Evolutionary conservation across 2,797 vertebrate species (phyloP).

Genomic region (Coregonus suidteri): DNA sequence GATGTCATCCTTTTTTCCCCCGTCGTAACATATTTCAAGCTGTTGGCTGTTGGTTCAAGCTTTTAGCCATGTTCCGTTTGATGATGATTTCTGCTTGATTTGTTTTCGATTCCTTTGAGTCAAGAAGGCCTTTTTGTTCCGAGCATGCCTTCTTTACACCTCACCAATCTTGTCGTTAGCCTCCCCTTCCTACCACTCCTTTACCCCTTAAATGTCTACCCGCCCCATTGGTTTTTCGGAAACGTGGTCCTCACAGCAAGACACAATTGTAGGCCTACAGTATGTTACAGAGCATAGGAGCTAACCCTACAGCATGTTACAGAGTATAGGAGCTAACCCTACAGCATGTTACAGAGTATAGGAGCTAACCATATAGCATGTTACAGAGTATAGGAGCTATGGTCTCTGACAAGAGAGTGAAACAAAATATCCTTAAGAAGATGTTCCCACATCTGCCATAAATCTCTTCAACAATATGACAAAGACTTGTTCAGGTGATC

Average conservation of each 20-base stretch:
- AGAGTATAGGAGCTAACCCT: no score
- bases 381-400: no score
- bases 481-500: neutral
- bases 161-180: slow-evolving; percentile 94
- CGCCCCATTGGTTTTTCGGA: slow-evolving; percentile 54
- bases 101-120: slow-evolving; percentile 66
- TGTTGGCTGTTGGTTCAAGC: slow-evolving; percentile 85
- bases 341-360: no score
- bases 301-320: no score
- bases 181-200: slow-evolving; percentile 74
- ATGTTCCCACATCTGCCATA: slow-evolving; percentile 7
- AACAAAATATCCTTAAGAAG: slow-evolving; percentile 23
- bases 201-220: slow-evolving; percentile 74
- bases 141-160: slow-evolving; percentile 95
- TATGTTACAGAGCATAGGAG: no score
- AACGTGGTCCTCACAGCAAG: slow-evolving; percentile 57
- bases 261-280: slow-evolving; percentile 11
- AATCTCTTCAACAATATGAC: neutral
- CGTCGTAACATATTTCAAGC: slow-evolving; percentile 71
- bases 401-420: neutral
- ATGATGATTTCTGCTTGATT: slow-evolving; percentile 78
- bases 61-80: slow-evolving; percentile 75
- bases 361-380: no score
- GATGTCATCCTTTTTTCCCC: slow-evolving; percentile 57
- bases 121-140: slow-evolving; percentile 70